Evolutionary conservation across 1,140 invertebrate genomes (phyloP).

Genomic region (Bombus huntii): DNA sequence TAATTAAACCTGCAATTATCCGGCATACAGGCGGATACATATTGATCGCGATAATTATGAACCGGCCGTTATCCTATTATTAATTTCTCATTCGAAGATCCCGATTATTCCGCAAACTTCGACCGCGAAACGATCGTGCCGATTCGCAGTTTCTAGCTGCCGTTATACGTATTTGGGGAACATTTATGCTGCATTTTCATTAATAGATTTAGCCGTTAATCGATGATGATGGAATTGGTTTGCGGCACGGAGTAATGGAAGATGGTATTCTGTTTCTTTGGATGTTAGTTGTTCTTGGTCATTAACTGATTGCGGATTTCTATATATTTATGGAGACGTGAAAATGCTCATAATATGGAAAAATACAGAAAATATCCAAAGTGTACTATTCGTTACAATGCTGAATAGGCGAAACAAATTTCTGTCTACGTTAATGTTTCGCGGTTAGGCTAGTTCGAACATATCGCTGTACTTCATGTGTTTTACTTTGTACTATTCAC

Average conservation of each 20-base stretch:
- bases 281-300: too few relatives aligned
- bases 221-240: neutral
- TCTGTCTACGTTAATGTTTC: too few relatives aligned
- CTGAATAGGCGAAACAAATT: too few relatives aligned
- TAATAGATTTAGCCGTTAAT: neutral
- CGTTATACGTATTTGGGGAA: neutral
- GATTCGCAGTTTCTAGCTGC: neutral
- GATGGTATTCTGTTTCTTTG: too few relatives aligned
- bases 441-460: too few relatives aligned
- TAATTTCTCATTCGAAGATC: constrained; percentile 29
- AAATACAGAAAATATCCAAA: too few relatives aligned
- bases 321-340: too few relatives aligned
- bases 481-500: too few relatives aligned
- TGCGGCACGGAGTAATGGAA: neutral
- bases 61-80: constrained; percentile 5
- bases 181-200: neutral
- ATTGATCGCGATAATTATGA: constrained; percentile 38
- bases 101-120: neutral
- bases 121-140: neutral
- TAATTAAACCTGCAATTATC: constrained; percentile 57
- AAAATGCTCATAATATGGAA: too few relatives aligned
- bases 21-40: constrained; percentile 10
- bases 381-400: too few relatives aligned
- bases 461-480: too few relatives aligned
- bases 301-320: neutral